phyloP scores from a whole-genome alignment of 2,113 vertebrate genomes.

The Hypomesus transpacificus region DNA sequence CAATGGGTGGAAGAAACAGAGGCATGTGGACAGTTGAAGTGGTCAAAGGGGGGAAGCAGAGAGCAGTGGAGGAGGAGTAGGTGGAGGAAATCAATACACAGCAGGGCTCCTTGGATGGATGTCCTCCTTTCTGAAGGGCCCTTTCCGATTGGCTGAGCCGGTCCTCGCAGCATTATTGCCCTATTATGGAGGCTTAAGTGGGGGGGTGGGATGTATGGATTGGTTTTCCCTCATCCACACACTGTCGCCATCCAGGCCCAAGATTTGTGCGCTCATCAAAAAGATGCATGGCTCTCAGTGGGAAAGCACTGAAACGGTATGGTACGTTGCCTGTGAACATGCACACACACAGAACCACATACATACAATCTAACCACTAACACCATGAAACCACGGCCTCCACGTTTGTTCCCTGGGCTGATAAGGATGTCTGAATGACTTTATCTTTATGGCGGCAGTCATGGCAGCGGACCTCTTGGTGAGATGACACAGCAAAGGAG shows the following conservation, averaged over 20 bases:
- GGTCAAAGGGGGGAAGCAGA: neutral
- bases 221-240: neutral
- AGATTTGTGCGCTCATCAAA: conserved; percentile 22
- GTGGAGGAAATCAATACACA: too few species aligned
- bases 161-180: conserved; percentile 11
- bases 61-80: neutral
- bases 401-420: neutral
- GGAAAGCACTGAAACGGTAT: conserved; percentile 13
- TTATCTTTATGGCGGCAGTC: neutral
- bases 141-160: conserved; percentile 9
- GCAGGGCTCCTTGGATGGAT: conserved; percentile 8
- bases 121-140: conserved; percentile 1
- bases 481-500: neutral
- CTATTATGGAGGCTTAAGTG: conserved; percentile 29
- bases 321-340: neutral
- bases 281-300: conserved; percentile 25
- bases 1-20: too few species aligned
- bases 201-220: neutral
- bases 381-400: neutral
- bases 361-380: neutral
- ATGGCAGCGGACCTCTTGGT: neutral
- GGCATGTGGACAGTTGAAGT: too few species aligned
- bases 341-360: neutral
- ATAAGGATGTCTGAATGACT: neutral
- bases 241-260: neutral